Evolutionary conservation across 1,140 invertebrate genomes (phyloP).

Genomic region (Drosophila grimshawi): DNA sequence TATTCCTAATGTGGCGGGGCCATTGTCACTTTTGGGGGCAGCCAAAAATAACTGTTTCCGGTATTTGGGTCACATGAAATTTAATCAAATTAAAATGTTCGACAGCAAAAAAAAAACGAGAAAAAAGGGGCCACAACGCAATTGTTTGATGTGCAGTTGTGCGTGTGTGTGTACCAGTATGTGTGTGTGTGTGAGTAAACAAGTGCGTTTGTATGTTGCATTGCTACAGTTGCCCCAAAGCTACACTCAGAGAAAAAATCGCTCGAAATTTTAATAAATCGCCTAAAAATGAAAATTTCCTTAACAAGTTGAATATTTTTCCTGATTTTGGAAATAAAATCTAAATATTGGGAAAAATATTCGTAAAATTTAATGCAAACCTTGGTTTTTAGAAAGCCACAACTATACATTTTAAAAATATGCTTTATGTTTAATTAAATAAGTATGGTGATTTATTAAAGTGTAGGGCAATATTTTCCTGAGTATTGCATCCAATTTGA

Average conservation of each 20-base stretch:
- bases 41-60: constrained; percentile 81
- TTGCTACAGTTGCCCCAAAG: constrained; percentile 59
- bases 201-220: constrained; percentile 29
- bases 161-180: constrained; percentile 14
- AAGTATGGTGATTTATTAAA: no score
- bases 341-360: no score
- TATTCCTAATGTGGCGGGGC: constrained; percentile 58
- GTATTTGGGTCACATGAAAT: constrained; percentile 83
- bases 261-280: no score
- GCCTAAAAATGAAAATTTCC: no score
- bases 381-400: no score
- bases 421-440: no score
- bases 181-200: constrained; percentile 7
- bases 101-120: constrained; percentile 45
- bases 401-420: no score
- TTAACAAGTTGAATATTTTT: no score
- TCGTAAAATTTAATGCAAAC: no score
- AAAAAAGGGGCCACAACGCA: constrained; percentile 41
- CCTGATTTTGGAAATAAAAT: no score
- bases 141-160: constrained; percentile 41
- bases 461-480: neutral
- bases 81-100: constrained; percentile 83
- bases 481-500: constrained; percentile 53
- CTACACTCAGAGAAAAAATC: no score
- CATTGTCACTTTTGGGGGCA: constrained; percentile 58